Evolutionary conservation across 2,797 vertebrate species (phyloP).

Genomic region (Oophaga sylvatica): DNA sequence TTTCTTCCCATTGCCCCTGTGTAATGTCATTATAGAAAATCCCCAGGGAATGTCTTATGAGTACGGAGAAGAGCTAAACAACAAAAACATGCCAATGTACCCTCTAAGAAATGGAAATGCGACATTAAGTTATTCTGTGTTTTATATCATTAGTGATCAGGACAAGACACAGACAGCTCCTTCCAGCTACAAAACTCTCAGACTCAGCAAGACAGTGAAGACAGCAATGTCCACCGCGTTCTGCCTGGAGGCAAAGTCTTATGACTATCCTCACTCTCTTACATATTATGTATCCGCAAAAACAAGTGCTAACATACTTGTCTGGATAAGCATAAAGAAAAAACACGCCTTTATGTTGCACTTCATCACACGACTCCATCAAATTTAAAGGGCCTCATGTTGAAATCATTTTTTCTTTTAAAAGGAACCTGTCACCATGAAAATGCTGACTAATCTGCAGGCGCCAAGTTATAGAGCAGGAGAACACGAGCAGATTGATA

Average conservation of each 20-base stretch:
- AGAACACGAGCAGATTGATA: too few species aligned
- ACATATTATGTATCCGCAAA: neutral
- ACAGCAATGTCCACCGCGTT: neutral
- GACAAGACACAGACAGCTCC: neutral
- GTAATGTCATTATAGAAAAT: constrained; percentile 10
- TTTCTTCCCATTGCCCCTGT: constrained; percentile 1
- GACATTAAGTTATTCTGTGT: constrained; percentile 12
- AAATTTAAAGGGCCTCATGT: too few species aligned
- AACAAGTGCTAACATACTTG: neutral
- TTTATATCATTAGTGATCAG: constrained; percentile 20
- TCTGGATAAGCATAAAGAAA: neutral
- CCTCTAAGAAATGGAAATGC: constrained; percentile 30
- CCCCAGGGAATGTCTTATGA: constrained; percentile 9
- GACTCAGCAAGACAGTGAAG: neutral
- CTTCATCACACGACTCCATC: neutral
- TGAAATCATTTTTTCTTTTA: too few species aligned
- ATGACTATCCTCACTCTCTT: neutral
- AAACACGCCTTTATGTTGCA: neutral
- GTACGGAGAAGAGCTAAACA: constrained; percentile 29
- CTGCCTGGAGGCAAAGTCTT: constrained; percentile 4
- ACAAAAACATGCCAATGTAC: constrained; percentile 9
- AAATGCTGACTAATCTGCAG: too few species aligned
- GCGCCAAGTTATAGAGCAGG: too few species aligned
- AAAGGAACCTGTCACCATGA: too few species aligned
- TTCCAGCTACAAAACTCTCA: neutral